Evolutionary conservation across 2,888 invertebrate genomes (phyloP).

Genomic region (Protula sp.): DNA sequence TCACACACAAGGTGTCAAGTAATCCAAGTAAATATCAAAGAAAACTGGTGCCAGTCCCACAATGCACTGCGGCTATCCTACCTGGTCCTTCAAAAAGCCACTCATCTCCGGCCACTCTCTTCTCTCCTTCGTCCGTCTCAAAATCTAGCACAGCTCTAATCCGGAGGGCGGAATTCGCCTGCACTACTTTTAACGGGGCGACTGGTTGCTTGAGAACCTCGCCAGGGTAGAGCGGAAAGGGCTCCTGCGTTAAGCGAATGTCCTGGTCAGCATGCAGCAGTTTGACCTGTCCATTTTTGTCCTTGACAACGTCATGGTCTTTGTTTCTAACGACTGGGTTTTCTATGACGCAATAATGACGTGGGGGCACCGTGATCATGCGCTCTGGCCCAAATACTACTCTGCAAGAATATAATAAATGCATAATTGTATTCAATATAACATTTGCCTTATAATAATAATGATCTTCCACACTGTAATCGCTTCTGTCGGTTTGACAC

Average conservation of each 20-base stretch:
- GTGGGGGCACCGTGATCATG: constrained; percentile 57
- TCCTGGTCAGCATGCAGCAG: constrained; percentile 56
- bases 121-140: constrained; percentile 45
- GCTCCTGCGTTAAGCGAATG: constrained; percentile 56
- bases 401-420: no score
- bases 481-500: no score
- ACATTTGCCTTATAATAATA: no score
- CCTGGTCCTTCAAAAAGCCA: constrained; percentile 56
- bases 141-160: constrained; percentile 54
- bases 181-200: constrained; percentile 41
- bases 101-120: constrained; percentile 56
- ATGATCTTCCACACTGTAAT: no score
- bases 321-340: constrained; percentile 54
- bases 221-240: constrained; percentile 58
- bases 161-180: constrained; percentile 55
- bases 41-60: no score
- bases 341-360: constrained; percentile 56
- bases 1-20: no score
- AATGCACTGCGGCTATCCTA: no score
- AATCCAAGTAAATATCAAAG: no score
- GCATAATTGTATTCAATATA: no score
- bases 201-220: constrained; percentile 38
- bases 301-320: constrained; percentile 44
- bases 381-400: constrained; percentile 54
- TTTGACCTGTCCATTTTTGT: constrained; percentile 52